Base-by-base conservation (phyloP, 2,797 vertebrate genomes). In the Neosilurus hyrtlii region DNA sequence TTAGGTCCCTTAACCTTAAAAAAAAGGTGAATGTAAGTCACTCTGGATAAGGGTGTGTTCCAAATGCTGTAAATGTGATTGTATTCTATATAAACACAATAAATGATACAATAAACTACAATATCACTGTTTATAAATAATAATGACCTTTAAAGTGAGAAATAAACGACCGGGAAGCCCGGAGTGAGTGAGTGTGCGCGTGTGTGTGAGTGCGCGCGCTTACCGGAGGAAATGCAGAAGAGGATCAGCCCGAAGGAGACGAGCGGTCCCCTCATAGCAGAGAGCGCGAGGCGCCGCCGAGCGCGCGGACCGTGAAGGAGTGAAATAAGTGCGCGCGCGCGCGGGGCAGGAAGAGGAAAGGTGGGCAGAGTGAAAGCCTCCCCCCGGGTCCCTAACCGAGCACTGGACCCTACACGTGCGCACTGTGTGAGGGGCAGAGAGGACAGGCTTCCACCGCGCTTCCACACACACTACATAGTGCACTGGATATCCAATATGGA, bases 251-350 rank as follows among this genome's bases (percentile, higher is more conserved):
- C 90, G 88, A 93, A 88, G 87, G 94, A 92, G 89, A 91, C 88
- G 87, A 94, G 90, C 83, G 89, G 89, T 92, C 87, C 91, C 93
- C 92, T 94, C 94, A 94, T 94, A 92, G 94, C 94, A 94, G 94
- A 89, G 86, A 90, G 91, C 91, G 89, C 74, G 85, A 91, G 89
- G 88, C 90, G 59, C 89, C 79, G 89, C 89, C 87, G 84, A 92
- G 85, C 88, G 91, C 91, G 56, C 54, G 54, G 54, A 71, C 66
- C 54, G 49, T 56, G 26, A 54, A 10, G 16, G 78, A 15, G 65
- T 14, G 65, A 26, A 12, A 7, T 54, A 75, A 9, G 18, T 54
- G 2, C 14, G 24, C n/a, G 35, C n/a, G 35, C 30, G 2, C 30
- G 89, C 89, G 68, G 93, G 91, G 91, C 93, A 94, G 93, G 74